phyloP scores from a whole-genome alignment of 2,797 vertebrate species.

The Rhinella marina region DNA sequence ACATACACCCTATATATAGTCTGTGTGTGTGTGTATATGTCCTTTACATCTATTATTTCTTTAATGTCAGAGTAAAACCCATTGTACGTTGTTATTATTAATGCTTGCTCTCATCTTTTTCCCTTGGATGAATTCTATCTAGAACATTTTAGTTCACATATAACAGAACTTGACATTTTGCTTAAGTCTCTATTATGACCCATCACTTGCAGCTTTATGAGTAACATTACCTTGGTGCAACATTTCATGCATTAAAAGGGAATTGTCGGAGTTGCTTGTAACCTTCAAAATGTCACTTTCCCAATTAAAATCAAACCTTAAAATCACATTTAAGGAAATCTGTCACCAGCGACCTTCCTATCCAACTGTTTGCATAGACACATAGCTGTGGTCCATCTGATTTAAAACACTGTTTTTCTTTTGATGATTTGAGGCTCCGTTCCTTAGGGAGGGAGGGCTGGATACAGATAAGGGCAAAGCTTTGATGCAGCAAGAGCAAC shows the following conservation, averaged over 20 bases:
- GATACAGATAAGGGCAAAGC: no score
- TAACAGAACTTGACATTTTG: conserved; percentile 39
- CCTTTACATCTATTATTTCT: no score
- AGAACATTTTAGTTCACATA: background rate
- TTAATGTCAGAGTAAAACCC: background rate
- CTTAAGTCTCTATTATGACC: conserved; percentile 17
- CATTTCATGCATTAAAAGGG: background rate
- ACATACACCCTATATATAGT: no score
- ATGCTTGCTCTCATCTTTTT: background rate
- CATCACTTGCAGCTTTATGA: conserved; percentile 15
- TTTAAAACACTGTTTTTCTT: no score
- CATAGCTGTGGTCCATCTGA: background rate
- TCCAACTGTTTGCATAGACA: background rate
- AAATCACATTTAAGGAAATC: background rate
- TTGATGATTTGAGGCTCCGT: no score
- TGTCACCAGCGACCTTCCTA: background rate
- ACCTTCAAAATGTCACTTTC: conserved; percentile 38
- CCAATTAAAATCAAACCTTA: conserved; percentile 41
- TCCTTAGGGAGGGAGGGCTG: no score
- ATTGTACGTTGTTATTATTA: background rate
- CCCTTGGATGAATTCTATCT: background rate
- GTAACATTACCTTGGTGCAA: background rate
- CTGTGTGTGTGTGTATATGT: no score
- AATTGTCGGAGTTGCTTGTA: background rate
- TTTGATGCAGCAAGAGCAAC: no score